These are phyloP conservation scores for Lepisosteus osseus DNA, from an alignment of 2,113 vertebrate genomes.

Conservation along the genomic window DNA sequence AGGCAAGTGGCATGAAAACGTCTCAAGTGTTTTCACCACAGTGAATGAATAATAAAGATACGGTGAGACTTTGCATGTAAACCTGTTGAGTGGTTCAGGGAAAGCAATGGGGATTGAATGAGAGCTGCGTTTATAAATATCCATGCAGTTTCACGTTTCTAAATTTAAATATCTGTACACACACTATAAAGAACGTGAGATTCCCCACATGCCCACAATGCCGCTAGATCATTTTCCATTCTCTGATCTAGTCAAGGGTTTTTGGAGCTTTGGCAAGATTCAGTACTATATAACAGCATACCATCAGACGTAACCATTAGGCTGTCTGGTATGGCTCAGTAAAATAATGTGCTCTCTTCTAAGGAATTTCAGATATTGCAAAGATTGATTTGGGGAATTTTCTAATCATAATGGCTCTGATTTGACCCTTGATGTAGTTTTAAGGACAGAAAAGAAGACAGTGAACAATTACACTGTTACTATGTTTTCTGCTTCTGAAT, in stretches of 20 bases:
- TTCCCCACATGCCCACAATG: constrained; percentile 41
- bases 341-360: neutral
- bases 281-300: neutral
- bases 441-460: no score
- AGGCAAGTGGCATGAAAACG: no score
- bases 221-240: constrained; percentile 44
- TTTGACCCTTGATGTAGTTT: no score
- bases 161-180: constrained; percentile 53
- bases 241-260: constrained; percentile 1
- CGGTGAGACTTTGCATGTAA: no score
- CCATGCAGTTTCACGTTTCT: constrained; percentile 33
- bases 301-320: neutral
- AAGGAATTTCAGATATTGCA: no score
- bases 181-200: constrained; percentile 41
- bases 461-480: no score
- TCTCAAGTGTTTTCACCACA: no score
- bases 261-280: neutral
- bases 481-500: no score
- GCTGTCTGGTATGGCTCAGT: neutral
- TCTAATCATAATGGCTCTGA: no score
- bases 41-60: no score
- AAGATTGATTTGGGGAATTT: no score
- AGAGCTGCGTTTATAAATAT: constrained; percentile 45
- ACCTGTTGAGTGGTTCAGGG: constrained; percentile 9
- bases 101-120: constrained; percentile 32